Percentiles rank a stretch among this genome's conserved stretches.
Evolutionary conservation across 2,888 invertebrate genomes (phyloP).

Genomic region (Thereva unica): DNA sequence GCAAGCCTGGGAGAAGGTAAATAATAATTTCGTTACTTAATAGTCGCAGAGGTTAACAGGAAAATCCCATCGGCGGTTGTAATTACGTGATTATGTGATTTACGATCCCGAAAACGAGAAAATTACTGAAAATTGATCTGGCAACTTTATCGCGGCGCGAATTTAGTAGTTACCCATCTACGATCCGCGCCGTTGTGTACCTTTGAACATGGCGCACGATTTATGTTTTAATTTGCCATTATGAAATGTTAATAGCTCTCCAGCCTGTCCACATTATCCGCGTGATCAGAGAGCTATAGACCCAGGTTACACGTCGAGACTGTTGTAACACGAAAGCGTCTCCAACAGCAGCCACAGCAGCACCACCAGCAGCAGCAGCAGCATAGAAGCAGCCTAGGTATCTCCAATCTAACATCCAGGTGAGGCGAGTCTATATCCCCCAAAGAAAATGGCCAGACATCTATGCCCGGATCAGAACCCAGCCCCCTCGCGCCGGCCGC

Average conservation of each 20-base stretch:
- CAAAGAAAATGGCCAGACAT: slow-evolving; percentile 1
- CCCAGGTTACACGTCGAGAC: too few relatives aligned
- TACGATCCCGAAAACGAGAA: too few relatives aligned
- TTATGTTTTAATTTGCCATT: slow-evolving; percentile 31
- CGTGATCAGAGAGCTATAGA: slow-evolving; percentile 9
- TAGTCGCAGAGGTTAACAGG: too few relatives aligned
- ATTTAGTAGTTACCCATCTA: background rate
- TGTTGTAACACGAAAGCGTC: background rate
- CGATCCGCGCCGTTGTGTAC: background rate
- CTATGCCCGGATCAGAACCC: background rate
- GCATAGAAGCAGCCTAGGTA: background rate
- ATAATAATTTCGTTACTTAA: too few relatives aligned
- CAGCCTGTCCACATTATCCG: slow-evolving; percentile 21
- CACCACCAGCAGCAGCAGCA: slow-evolving; percentile 9
- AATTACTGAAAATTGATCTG: too few relatives aligned
- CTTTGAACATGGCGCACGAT: slow-evolving; percentile 7
- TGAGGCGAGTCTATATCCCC: background rate
- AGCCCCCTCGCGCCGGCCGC: background rate
- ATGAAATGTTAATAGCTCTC: slow-evolving; percentile 20
- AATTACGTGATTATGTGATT: too few relatives aligned
- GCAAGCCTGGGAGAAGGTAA: too few relatives aligned
- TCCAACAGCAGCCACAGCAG: slow-evolving; percentile 1
- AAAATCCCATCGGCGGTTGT: too few relatives aligned
- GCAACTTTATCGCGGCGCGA: slow-evolving; percentile 9
- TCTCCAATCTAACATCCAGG: too few relatives aligned